Conservation (phyloP, 2,888 invertebrate genomes). For the Netelia fuscicornis region DNA sequence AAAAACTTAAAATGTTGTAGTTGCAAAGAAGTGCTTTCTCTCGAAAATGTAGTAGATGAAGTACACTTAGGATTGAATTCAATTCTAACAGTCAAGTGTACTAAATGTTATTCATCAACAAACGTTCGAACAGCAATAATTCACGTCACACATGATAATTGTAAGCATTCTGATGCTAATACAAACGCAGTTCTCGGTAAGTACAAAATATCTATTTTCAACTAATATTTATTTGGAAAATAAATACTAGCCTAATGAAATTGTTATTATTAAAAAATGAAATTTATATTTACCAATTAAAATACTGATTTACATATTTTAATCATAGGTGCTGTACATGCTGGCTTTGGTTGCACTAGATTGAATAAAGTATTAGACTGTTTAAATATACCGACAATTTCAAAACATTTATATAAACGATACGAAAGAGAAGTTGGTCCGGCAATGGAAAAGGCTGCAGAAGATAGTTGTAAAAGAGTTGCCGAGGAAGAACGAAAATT, state of each 20-base stretch:
- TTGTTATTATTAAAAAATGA: constrained; percentile 46
- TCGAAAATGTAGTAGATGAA: no score
- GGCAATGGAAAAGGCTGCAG: constrained; percentile 43
- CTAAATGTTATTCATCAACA: constrained; percentile 29
- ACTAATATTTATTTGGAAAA: constrained; percentile 7
- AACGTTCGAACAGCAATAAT: constrained; percentile 41
- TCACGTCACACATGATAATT: constrained; percentile 39
- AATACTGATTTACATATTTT: constrained; percentile 86
- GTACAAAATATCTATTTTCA: constrained; percentile 31
- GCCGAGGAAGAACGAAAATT: constrained; percentile 48
- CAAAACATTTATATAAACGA: no score
- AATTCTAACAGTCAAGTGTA: constrained; percentile 2
- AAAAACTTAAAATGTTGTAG: constrained; percentile 63
- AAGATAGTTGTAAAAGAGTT: constrained; percentile 52
- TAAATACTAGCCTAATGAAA: constrained; percentile 13
- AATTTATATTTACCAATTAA: constrained; percentile 28
- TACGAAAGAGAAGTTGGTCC: constrained; percentile 39
- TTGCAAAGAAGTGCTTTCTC: no score
- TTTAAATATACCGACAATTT: no score
- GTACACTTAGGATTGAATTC: no score
- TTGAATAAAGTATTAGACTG: no score
- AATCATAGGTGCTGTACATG: constrained; percentile 39
- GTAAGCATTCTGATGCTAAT: constrained; percentile 1
- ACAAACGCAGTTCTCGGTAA: constrained; percentile 60
- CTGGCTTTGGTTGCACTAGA: no score